Evolutionary conservation across 2,888 invertebrate species (phyloP).

Genomic region (Drosophila tripunctata): DNA sequence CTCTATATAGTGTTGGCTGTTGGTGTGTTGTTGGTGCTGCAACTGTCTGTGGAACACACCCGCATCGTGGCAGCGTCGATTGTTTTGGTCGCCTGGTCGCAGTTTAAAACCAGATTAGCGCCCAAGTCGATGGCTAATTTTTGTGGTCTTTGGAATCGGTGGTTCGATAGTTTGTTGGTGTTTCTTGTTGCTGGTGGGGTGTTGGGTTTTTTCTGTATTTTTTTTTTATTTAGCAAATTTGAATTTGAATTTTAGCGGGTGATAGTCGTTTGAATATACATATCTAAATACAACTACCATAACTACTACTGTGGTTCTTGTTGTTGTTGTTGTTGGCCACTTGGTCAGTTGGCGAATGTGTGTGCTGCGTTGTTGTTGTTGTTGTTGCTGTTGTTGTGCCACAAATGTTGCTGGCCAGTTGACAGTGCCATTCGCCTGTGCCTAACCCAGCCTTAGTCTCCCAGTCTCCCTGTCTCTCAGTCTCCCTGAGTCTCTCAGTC

Average conservation of each 20-base stretch:
- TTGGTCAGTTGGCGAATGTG: constrained; percentile 78
- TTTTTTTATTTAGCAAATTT: constrained; percentile 74
- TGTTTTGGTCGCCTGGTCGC: constrained; percentile 39
- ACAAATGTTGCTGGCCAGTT: constrained; percentile 56
- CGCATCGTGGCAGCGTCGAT: constrained; percentile 67
- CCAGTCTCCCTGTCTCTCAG: neutral
- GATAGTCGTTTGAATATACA: constrained; percentile 69
- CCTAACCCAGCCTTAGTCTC: constrained; percentile 10
- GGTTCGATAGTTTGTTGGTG: constrained; percentile 1
- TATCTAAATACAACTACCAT: constrained; percentile 43
- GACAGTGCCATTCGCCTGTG: constrained; percentile 61
- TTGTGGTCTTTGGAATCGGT: constrained; percentile 32
- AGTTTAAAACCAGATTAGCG: constrained; percentile 82
- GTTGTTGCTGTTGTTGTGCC: constrained; percentile 47
- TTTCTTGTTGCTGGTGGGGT: constrained; percentile 27
- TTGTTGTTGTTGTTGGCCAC: constrained; percentile 50
- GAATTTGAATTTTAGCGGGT: constrained; percentile 81
- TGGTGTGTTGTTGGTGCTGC: constrained; percentile 10
- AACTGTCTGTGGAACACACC: constrained; percentile 64
- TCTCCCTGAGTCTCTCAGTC: too few species aligned
- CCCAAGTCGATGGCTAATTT: constrained; percentile 79
- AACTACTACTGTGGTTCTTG: constrained; percentile 1
- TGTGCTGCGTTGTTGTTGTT: constrained; percentile 25
- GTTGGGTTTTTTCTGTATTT: too few species aligned
- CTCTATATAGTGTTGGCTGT: constrained; percentile 25